Evolutionary conservation across 2,797 vertebrate species (phyloP), one percentile per base, ranked within the genome.

Genomic region (Danio aesculapii): DNA sequence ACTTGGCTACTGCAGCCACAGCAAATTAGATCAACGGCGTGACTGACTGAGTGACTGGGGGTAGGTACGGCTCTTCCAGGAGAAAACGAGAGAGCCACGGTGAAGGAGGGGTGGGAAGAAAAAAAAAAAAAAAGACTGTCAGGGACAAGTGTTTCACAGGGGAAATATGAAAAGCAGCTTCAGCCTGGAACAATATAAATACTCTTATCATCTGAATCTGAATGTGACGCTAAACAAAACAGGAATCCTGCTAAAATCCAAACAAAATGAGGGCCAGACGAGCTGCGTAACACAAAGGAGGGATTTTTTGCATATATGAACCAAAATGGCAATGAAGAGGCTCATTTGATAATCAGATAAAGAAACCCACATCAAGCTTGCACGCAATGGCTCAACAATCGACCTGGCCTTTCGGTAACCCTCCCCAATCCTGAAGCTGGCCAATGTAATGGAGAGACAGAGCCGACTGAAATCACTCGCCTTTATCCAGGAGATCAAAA

Each of bases 281-380:
- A 76, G 67, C 81, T 85, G 86, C 89, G 80, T 84, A 83, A 84
- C 86, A 90, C 72, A 86, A 85, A 85, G 88, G 61, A 89, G 89
- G 88, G 89, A 90, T 89, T 83, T 90, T 94, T 94, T 94, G 94
- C 93, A 94, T 94, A 93, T 88, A 91, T 88, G 90, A 91, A 90
- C 89, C 84, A 92, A 93, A 94, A 92, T 90, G 90, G 90, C 90
- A 92, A 92, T 93, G 93, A 94, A 93, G 92, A 88, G 88, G 80
- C 88, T 90, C 47, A 91, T 95, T 95, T 94, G 93, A 93, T 94
- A 93, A 93, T 93, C 93, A 94, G 94, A 94, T 94, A 91, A 71
- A 53, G 82, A 75, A 84, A 83, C 87, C 87, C 89, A 84, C 89
- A 90, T 88, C 44, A 55, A 55, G 79, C 72, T 92, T 63, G 88